Evolutionary conservation across 2,888 invertebrate species (phyloP).

Genomic region (Antitype chi): DNA sequence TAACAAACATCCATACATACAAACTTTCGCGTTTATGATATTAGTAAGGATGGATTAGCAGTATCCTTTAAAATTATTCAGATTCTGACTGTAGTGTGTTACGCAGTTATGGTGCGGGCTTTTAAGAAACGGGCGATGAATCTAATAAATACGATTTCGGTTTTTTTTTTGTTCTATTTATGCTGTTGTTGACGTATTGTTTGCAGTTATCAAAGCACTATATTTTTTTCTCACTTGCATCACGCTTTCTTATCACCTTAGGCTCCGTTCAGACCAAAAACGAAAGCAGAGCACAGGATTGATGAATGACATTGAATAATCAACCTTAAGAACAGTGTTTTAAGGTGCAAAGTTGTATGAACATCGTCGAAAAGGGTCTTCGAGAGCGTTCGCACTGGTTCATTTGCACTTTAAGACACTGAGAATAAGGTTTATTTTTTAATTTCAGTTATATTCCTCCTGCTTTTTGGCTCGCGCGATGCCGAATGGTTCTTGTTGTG

Average conservation of each 20-base stretch:
- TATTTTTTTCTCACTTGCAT: conserved; percentile 28
- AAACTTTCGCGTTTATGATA: too few relatives aligned
- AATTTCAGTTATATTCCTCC: background rate
- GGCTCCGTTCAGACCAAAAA: conserved; percentile 16
- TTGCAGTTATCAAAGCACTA: conserved; percentile 40
- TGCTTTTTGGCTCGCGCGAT: background rate
- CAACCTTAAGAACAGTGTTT: background rate
- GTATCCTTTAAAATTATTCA: too few relatives aligned
- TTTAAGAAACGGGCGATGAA: conserved; percentile 1
- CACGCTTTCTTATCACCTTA: conserved; percentile 45
- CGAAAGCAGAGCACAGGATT: background rate
- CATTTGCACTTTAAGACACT: background rate
- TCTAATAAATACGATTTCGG: conserved; percentile 16
- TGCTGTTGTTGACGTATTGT: conserved; percentile 22
- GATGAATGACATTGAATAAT: background rate
- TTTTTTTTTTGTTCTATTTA: conserved; percentile 17
- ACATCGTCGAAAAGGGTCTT: background rate
- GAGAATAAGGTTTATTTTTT: background rate
- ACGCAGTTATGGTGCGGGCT: too few relatives aligned
- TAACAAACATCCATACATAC: too few relatives aligned
- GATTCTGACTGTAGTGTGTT: too few relatives aligned
- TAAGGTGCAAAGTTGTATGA: background rate
- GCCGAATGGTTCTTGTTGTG: conserved; percentile 70
- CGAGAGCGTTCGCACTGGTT: too few relatives aligned
- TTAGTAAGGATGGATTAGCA: too few relatives aligned